Evolutionary conservation across 2,888 invertebrate species (phyloP).

Genomic region (Anagyrus pseudococci): DNA sequence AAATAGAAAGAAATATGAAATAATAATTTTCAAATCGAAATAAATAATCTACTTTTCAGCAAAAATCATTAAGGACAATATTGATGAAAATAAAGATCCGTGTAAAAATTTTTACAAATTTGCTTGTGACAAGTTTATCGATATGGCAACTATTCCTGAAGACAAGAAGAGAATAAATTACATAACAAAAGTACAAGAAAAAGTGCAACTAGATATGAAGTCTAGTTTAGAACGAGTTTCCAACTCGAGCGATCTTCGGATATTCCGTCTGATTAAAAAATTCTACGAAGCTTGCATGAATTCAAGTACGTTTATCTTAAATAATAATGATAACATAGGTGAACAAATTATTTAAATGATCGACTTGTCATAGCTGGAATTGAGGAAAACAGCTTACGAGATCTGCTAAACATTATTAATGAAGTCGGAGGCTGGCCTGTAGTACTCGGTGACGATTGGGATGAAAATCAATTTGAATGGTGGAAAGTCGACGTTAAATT

Average conservation of each 20-base stretch:
- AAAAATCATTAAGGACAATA: constrained; percentile 9
- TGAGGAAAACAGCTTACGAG: constrained; percentile 5
- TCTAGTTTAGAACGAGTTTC: constrained; percentile 27
- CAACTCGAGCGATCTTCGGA: constrained; percentile 31
- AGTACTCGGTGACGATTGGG: constrained; percentile 16
- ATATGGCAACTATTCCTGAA: constrained; percentile 32
- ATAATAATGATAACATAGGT: background rate
- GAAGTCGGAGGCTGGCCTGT: constrained; percentile 25
- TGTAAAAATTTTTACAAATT: constrained; percentile 43
- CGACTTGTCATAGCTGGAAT: constrained; percentile 2
- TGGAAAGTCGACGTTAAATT: background rate
- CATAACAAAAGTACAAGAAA: constrained; percentile 31
- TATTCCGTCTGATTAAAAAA: constrained; percentile 33
- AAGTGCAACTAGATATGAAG: constrained; percentile 33
- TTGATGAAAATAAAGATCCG: constrained; percentile 21
- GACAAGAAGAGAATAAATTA: constrained; percentile 31
- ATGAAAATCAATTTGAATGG: constrained; percentile 18
- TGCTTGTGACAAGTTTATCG: constrained; percentile 38
- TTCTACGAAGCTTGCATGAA: constrained; percentile 41
- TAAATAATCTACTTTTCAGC: constrained; percentile 19
- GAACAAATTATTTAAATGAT: background rate
- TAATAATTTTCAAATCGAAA: no score
- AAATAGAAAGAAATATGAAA: no score
- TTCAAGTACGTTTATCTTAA: constrained; percentile 31
- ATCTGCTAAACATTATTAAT: constrained; percentile 17